These are phyloP conservation scores for Phoeniculus purpureus DNA, from an alignment of 2,797 vertebrate genomes.

Conservation along the genomic window DNA sequence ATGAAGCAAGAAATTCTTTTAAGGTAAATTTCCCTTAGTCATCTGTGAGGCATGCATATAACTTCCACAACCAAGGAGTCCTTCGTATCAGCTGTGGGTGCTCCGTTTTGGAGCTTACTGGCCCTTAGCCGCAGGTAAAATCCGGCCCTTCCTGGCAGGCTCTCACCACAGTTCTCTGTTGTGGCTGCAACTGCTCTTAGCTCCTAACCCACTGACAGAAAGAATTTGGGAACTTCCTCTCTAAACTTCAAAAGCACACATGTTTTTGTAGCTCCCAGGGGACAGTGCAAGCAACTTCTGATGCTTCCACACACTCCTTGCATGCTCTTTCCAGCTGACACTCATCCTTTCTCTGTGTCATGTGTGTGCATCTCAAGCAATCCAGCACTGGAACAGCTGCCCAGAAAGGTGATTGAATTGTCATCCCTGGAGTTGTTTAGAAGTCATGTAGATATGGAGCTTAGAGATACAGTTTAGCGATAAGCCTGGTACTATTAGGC, in stretches of 20 bases:
- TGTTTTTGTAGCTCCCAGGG: neutral
- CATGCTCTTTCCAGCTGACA: neutral
- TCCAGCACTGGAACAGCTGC: too few relatives aligned
- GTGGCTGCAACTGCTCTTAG: neutral
- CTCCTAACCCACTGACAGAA: neutral
- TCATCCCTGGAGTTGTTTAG: too few relatives aligned
- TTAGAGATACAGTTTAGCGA: too few relatives aligned
- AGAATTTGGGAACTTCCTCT: neutral
- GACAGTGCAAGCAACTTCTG: neutral
- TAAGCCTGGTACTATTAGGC: too few relatives aligned
- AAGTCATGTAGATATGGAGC: too few relatives aligned
- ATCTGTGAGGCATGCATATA: neutral
- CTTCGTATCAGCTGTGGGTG: neutral
- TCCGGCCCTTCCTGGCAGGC: neutral
- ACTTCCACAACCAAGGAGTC: neutral
- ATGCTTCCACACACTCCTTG: neutral
- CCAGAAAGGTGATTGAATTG: too few relatives aligned
- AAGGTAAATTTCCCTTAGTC: neutral
- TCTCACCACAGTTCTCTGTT: neutral
- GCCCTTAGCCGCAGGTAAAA: neutral
- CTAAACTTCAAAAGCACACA: neutral
- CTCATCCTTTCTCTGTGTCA: neutral
- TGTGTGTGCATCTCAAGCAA: neutral
- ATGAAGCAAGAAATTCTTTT: neutral
- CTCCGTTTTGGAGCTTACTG: neutral